Evolutionary conservation across 2,797 vertebrate species (phyloP).

Genomic region (Tokudaia muenninki): DNA sequence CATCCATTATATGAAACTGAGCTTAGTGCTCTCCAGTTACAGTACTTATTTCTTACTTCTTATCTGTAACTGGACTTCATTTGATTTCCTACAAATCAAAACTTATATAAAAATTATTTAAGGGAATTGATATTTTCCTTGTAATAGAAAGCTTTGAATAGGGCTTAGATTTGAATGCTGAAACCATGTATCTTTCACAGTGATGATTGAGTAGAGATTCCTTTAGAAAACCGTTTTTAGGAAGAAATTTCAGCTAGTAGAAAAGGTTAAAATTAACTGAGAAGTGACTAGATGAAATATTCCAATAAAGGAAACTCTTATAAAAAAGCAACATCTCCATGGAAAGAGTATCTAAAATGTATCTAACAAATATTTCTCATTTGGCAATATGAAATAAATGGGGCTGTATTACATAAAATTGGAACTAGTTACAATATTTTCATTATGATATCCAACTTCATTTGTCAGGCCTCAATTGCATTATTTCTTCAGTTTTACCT

Average conservation of each 20-base stretch:
- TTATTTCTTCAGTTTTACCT: neutral
- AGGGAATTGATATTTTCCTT: slow-evolving; percentile 15
- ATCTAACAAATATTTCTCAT: neutral
- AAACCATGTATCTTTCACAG: slow-evolving; percentile 37
- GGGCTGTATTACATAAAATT: neutral
- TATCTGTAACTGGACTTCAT: slow-evolving; percentile 81
- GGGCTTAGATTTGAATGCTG: slow-evolving; percentile 44
- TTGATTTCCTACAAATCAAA: slow-evolving; percentile 82
- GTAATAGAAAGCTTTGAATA: slow-evolving; percentile 49
- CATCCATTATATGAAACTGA: slow-evolving; percentile 80
- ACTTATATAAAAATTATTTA: slow-evolving; percentile 79
- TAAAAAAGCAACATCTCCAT: neutral
- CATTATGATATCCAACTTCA: neutral
- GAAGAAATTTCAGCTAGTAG: neutral
- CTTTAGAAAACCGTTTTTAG: neutral
- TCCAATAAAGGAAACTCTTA: neutral
- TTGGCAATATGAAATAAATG: neutral
- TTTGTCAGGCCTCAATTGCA: neutral
- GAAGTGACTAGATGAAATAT: neutral
- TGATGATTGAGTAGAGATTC: neutral
- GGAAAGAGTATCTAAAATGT: neutral
- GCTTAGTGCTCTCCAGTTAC: slow-evolving; percentile 75
- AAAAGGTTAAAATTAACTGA: neutral
- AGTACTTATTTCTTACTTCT: slow-evolving; percentile 46
- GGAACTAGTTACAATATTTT: neutral